These are phyloP conservation scores for Microctonus hyperodae DNA, from an alignment of 2,888 invertebrate genomes.

Conservation along the genomic window DNA sequence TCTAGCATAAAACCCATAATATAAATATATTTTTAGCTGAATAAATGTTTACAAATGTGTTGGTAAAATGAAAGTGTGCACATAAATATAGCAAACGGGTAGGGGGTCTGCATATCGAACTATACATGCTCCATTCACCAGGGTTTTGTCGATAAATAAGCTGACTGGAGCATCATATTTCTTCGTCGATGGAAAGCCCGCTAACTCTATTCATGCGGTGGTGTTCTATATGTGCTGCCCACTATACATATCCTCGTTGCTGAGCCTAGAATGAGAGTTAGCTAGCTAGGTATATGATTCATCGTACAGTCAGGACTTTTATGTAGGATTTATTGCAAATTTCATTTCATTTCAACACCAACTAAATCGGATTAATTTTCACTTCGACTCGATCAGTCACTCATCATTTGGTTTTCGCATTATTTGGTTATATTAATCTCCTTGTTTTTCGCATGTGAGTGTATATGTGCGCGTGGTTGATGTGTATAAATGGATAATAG, in stretches of 20 bases:
- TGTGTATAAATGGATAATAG: too few species aligned
- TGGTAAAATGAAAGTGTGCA: constrained; percentile 1
- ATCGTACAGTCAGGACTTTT: constrained; percentile 33
- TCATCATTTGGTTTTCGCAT: constrained; percentile 26
- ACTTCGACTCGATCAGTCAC: constrained; percentile 39
- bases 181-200: constrained; percentile 45
- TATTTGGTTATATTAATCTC: not conserved
- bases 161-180: constrained; percentile 51
- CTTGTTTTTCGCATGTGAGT: too few species aligned
- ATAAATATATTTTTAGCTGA: not conserved
- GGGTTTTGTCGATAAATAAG: constrained; percentile 51
- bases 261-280: not conserved
- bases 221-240: constrained; percentile 14
- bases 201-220: constrained; percentile 18
- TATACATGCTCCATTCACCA: constrained; percentile 36
- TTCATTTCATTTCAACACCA: constrained; percentile 42
- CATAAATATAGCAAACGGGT: constrained; percentile 20
- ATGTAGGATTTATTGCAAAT: constrained; percentile 47
- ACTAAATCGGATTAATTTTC: constrained; percentile 51
- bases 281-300: constrained; percentile 33
- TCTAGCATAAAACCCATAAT: not conserved
- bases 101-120: constrained; percentile 22
- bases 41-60: too few species aligned
- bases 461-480: too few species aligned
- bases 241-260: constrained; percentile 7